phyloP scores from a whole-genome alignment of 2,888 invertebrate genomes.

The Drosophila cognata region DNA sequence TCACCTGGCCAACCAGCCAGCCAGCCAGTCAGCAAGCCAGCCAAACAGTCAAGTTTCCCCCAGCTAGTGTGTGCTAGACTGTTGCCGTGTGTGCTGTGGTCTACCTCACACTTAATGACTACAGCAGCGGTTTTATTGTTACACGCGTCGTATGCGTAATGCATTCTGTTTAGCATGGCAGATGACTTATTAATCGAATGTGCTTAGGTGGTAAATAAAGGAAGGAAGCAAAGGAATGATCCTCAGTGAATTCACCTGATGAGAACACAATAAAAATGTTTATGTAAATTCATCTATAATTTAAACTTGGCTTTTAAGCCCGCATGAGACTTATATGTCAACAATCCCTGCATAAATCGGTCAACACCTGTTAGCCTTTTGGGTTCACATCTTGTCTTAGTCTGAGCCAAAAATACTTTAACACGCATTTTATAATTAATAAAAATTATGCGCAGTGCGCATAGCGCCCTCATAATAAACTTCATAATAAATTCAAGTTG shows the following conservation, averaged over 20 bases:
- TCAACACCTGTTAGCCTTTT: constrained; percentile 23
- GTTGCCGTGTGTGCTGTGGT: constrained; percentile 15
- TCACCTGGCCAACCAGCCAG: constrained; percentile 16
- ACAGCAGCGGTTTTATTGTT: constrained; percentile 52
- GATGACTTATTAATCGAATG: constrained; percentile 52
- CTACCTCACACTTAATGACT: constrained; percentile 45
- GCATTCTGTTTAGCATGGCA: constrained; percentile 20
- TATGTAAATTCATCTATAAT: background rate
- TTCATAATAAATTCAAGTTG: constrained; percentile 56
- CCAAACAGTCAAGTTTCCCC: constrained; percentile 1
- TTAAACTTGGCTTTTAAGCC: background rate
- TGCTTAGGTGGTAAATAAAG: constrained; percentile 5
- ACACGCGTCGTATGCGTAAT: constrained; percentile 62
- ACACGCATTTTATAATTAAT: constrained; percentile 39
- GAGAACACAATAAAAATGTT: background rate
- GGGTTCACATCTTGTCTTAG: background rate
- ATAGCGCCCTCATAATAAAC: constrained; percentile 60
- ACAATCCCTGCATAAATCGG: background rate
- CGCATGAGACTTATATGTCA: no score
- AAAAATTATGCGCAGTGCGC: constrained; percentile 39
- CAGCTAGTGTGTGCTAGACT: constrained; percentile 18
- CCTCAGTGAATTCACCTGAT: background rate
- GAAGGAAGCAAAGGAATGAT: no score
- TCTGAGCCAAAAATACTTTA: constrained; percentile 9
- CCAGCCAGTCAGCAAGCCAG: constrained; percentile 4